Evolutionary conservation across 1,140 invertebrate genomes (phyloP).

Genomic region (Ceratina japonica): DNA sequence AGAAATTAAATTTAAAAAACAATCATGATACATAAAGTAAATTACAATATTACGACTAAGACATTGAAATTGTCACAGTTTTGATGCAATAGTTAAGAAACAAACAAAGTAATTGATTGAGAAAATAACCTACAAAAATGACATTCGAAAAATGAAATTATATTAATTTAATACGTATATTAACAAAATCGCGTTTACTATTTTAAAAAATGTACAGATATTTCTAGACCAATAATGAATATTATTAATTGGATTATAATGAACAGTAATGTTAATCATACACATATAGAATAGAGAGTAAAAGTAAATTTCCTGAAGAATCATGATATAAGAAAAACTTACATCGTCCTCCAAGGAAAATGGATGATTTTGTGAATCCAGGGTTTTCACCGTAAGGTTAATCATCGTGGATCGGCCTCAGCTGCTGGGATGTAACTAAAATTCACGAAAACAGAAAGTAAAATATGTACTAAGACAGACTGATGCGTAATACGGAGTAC

Average conservation of each 20-base stretch:
- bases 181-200: too few species aligned
- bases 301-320: neutral
- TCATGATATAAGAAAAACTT: conserved; percentile 74
- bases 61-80: too few species aligned
- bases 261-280: conserved; percentile 7
- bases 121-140: too few species aligned
- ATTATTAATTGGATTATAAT: neutral
- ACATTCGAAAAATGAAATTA: too few species aligned
- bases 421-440: conserved; percentile 4
- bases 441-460: conserved; percentile 14
- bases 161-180: too few species aligned
- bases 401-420: conserved; percentile 81
- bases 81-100: too few species aligned
- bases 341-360: conserved; percentile 94
- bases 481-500: conserved; percentile 19
- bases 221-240: neutral
- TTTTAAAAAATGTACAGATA: too few species aligned
- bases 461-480: neutral
- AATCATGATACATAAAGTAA: neutral
- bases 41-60: too few species aligned
- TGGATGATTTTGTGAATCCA: conserved; percentile 94
- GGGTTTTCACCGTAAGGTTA: conserved; percentile 93
- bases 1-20: neutral
- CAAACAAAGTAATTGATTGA: too few species aligned
- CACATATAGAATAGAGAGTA: neutral